Evolutionary conservation across 2,113 vertebrate genomes (phyloP), one percentile per base, ranked within the genome.

Genomic region (Rhynchopsitta pachyrhyncha): DNA sequence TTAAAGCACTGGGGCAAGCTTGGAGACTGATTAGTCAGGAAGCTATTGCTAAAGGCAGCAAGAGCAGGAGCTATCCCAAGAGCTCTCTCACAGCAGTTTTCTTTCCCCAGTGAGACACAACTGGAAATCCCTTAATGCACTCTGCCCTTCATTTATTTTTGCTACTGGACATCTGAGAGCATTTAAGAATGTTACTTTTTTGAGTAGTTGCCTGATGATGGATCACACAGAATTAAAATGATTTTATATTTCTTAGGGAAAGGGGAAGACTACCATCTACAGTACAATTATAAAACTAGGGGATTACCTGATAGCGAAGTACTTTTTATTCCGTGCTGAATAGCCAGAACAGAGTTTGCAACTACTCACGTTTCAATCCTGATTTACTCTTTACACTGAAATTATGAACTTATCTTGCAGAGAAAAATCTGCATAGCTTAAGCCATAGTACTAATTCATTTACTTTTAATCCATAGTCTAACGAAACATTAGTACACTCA

Each of bases 21-120:
- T 93, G 79, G 93, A 98, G 98, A 97, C 97, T 97, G 96, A 98
- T 98, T 97, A 98, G 97, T 97, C 97, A 98, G 95, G 96, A 98
- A 96, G 95, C 90, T 89, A 44, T 91, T 95, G 97, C 92, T 97
- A 95, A 96, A 81, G 95, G 96, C 95, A 94, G 97, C 83, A 74
- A 93, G 95, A 71, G 75, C 35, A 95, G 83, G 62, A 92, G 70
- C 84, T 74, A 86, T 92, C 95, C 96, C 91, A 77, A 60, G 92
- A 95, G 95, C 63, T 93, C 79, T 94, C 82, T 94, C 82, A 53
- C 78, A 95, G 92, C 52, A 91, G 91, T 95, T 95, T 95, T 59
- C 95, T 95, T 93, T 92, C 76, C 92, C 96, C 92, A 91, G 67
- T 16, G 93, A 94, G 96, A 92, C 71, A 92, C 63, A 49, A 73